Base-by-base conservation (phyloP, 64 coral and sea anemone species). In the Actinia equina region DNA sequence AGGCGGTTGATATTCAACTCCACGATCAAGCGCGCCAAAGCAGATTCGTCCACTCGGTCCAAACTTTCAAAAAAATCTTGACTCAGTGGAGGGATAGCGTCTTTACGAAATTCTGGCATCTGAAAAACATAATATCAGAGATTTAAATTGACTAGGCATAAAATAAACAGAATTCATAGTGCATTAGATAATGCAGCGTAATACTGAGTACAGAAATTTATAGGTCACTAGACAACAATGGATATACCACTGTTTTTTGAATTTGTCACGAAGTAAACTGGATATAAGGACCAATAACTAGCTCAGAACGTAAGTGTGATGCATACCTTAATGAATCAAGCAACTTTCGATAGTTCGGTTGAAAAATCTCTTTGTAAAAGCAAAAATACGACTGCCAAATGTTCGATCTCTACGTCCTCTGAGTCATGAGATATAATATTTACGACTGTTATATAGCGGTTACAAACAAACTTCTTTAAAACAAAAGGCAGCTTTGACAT, bases 51-150 rank as follows among this genome's bases (percentile, higher is more conserved):
- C 43, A 92, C 90, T 77, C 65, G 69, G 46, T 92, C 90, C 46
- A 92, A 76, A 37, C 84, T 87, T 52, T 92, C 90, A 83, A 92
- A 92, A 51, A 92, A 92, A 62, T 92, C 90, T 77, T 92, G 78
- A 10, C 85, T 86, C 42, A 92, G 61, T 7, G 90, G 90, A 20
- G 90, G 84, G 43, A 52, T 79, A 7, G 18, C 49, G 14, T 92
- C 90, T 60, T 80, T 79, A 22, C 74, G 86, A 58, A 82, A 87
- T 83, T 92, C 90, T 83, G 90, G 90, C 90, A 92, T 92, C 90
- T 92, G 27, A 61, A 76, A 79, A 56, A 60, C 51, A 71, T 37
- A 59, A 86, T n/a, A 81, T 7, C 14, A 81, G 2, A 81, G 9
- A 49, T 49, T 49, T n/a, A 6, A 69, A 69, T n/a, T n/a, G 1